phyloP scores from a whole-genome alignment of 64 coral and sea anemone genomes.

The Porites australiensis region DNA sequence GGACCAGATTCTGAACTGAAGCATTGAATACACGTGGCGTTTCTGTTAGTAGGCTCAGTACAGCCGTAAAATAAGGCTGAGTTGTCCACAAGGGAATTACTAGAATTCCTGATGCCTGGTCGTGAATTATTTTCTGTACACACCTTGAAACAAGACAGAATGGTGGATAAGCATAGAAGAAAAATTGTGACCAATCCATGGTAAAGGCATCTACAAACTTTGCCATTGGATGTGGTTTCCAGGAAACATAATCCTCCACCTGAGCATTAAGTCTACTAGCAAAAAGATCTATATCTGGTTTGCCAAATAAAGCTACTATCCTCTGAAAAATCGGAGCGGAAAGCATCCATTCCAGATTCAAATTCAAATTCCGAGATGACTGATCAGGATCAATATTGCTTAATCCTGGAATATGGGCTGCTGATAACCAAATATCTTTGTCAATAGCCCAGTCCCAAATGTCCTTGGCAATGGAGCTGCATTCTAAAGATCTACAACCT shows the following conservation, averaged over 20 bases:
- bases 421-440: neutral
- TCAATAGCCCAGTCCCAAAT: too few species aligned
- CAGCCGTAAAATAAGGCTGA: constrained; percentile 19
- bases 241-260: neutral
- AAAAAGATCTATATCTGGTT: constrained; percentile 32
- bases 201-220: constrained; percentile 65
- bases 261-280: constrained; percentile 43
- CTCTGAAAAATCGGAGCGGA: too few species aligned
- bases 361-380: too few species aligned
- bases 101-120: constrained; percentile 44
- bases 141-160: constrained; percentile 59
- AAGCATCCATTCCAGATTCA: too few species aligned
- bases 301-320: neutral
- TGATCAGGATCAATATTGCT: constrained; percentile 23
- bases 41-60: neutral
- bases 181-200: constrained; percentile 38
- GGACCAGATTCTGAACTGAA: neutral
- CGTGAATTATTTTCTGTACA: constrained; percentile 49
- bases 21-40: neutral
- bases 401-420: constrained; percentile 45
- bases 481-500: too few species aligned
- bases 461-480: too few species aligned
- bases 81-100: constrained; percentile 20
- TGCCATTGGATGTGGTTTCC: neutral
- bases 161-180: constrained; percentile 67